Evolutionary conservation across 2,797 vertebrate genomes (phyloP), one percentile per base, ranked within the genome.

Genomic region (Sebastes trivittatus): DNA sequence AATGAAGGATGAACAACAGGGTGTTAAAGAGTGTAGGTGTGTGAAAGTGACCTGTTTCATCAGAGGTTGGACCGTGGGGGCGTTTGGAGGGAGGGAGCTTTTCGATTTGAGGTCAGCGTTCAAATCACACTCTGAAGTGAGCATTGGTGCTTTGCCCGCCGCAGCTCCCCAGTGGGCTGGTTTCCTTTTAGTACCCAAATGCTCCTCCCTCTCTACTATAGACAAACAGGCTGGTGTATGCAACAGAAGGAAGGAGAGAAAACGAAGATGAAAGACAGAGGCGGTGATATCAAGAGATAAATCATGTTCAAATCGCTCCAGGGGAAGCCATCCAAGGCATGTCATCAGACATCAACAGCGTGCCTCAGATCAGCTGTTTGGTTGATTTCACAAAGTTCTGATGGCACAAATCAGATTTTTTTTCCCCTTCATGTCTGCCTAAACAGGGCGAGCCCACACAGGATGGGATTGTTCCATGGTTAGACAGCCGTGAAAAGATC

Each of bases 21-120:
- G 49, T 77, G 74, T 77, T 72, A 59, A 69, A 85, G 68, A 76
- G 81, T 52, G 86, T 89, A 85, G 87, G 85, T 82, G 80, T 88
- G 86, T 89, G 87, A 91, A 88, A 83, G 84, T 86, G 85, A 87
- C 87, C 80, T 77, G 78, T 87, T 90, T 84, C 83, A 86, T 92
- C 83, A 87, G 65, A 75, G 63, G 38, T n/a, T 72, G 75, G 75
- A 82, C 77, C 75, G 88, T 77, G 87, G 83, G 80, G 91, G 90
- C 7, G 88, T 76, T 56, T 11, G n/a, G 73, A 78, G 61, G 34
- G 46, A 80, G 52, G 70, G 32, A 74, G 66, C 54, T 80, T 78
- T 86, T 87, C 32, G 36, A 89, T 87, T 73, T 10, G 52, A 88
- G 83, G 68, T 75, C 84, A 78, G 30, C 9, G 63, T 84, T 84